phyloP scores from a whole-genome alignment of 2,113 vertebrate genomes.

The Rhinopomastus cyanomelas region DNA sequence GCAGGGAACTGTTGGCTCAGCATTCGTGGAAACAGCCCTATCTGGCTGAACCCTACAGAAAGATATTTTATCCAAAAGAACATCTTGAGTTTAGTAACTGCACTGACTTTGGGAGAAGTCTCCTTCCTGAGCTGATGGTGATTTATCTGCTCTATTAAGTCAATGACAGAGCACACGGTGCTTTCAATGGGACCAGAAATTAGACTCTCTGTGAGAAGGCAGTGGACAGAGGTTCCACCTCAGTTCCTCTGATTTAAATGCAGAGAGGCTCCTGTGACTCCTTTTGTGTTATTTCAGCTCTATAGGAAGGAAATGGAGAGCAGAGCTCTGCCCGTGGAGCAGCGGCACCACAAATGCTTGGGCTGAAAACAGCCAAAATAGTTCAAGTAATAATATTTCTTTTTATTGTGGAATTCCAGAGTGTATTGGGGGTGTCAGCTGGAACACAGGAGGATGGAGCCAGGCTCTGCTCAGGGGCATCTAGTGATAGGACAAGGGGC shows the following conservation, averaged over 20 bases:
- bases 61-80: background rate
- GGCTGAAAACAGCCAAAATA: background rate
- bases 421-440: background rate
- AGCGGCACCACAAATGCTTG: background rate
- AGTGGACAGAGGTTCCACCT: background rate
- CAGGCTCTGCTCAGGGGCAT: too few relatives aligned
- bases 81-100: background rate
- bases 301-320: background rate
- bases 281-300: slow-evolving; percentile 14
- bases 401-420: background rate
- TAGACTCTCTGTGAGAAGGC: background rate
- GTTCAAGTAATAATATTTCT: background rate
- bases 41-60: background rate
- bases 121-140: background rate
- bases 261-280: background rate
- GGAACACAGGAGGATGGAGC: too few relatives aligned
- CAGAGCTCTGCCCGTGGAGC: background rate
- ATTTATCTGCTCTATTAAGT: slow-evolving; percentile 36
- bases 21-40: background rate
- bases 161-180: background rate
- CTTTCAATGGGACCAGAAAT: slow-evolving; percentile 26
- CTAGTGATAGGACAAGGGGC: too few relatives aligned
- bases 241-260: slow-evolving; percentile 23
- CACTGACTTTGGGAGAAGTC: background rate
- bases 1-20: background rate